A percentile compares a stretch with the other conserved stretches of the same genome.
Conservation (phyloP, 2,113 vertebrate genomes). For the Menidia beryllina region DNA sequence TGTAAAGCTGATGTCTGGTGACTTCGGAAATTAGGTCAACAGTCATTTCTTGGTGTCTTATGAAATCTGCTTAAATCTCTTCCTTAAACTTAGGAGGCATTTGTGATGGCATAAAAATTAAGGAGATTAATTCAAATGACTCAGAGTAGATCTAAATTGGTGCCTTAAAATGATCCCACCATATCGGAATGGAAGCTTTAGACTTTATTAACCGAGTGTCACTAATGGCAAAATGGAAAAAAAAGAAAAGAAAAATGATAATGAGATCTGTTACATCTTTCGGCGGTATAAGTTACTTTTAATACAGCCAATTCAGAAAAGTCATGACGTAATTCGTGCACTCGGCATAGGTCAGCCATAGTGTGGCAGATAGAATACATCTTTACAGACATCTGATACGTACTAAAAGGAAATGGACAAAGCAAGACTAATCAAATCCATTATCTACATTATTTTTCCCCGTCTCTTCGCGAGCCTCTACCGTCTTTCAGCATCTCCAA, state of each 20-base stretch:
- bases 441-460: too few species aligned
- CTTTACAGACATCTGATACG: neutral
- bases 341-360: neutral
- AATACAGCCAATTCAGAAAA: neutral
- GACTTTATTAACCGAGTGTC: neutral
- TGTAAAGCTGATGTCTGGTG: neutral
- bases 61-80: conserved; percentile 64
- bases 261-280: neutral
- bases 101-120: conserved; percentile 64
- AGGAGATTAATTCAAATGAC: conserved; percentile 69
- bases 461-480: too few species aligned
- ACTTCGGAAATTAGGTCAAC: conserved; percentile 62
- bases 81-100: conserved; percentile 61
- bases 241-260: neutral
- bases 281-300: neutral
- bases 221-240: neutral
- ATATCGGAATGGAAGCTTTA: neutral
- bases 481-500: too few species aligned
- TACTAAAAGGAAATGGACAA: too few species aligned
- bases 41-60: conserved; percentile 52
- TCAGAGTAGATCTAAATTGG: conserved; percentile 58
- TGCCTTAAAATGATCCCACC: conserved; percentile 17
- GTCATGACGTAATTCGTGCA: neutral
- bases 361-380: neutral
- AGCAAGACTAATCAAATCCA: too few species aligned